Base-by-base conservation (phyloP, 1,140 invertebrate species). In the Frieseomelitta varia region DNA sequence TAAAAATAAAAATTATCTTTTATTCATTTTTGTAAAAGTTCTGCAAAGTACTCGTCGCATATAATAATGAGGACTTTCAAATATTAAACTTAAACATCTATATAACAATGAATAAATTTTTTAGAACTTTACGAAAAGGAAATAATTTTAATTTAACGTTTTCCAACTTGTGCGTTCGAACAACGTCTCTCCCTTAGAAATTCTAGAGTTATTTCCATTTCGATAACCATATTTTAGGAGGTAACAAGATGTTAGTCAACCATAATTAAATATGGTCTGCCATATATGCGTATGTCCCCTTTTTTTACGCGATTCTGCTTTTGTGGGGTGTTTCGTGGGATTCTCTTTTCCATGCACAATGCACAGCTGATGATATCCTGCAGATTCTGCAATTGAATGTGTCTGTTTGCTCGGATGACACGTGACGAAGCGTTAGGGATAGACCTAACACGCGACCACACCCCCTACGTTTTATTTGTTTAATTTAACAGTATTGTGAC, bases 401-500 rank as follows among this genome's bases (percentile, higher is more conserved):
- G 85, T 91, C 85, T 91, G 87, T 91, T 91, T 91, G 85, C 80
- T 81, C 74, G 69, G 78, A 79, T 53, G 85, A 76, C 91, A 91
- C 90, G 91, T 84, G 91, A 90, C 91, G 58, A 81, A 63, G 65
- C 24, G 79, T 75, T 34, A 77, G 87, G 81, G 85, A 72, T 73
- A 39, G 55, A 61, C 55, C 84, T 81, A 69, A 90, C 90, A 90
- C 88, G 87, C 58, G 89, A 87, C 86, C 81, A 53, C 82, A 78
- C 79, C 82, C 84, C 75, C 51, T 53, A 81, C 65, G 73, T 58
- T 69, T 91, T 93, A 92, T 93, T 93, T 93, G 91, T 92, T 92
- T 91, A 93, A 93, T 93, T 93, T 92, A 90, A 90, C 88, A 58
- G 89, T 76, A 93, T 93, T 93, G 92, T 93, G 87, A 81, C 76